Evolutionary conservation across 2,113 vertebrate genomes (phyloP), one percentile per base, ranked within the genome.

Genomic region (Aplodontia rufa): DNA sequence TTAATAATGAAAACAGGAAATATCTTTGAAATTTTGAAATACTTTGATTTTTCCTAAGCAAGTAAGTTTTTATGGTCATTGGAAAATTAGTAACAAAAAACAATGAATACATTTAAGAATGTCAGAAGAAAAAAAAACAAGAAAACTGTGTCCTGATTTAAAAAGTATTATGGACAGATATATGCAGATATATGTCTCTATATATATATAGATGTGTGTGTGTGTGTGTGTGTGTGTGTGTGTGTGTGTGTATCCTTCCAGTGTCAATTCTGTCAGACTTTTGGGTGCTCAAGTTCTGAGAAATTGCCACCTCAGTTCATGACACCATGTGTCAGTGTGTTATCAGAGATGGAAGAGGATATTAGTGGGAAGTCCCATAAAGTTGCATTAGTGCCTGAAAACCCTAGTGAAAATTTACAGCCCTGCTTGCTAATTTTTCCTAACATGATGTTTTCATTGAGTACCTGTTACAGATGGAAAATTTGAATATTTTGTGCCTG

Each of bases 21-120:
- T 71, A 8, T 81, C 58, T 97, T 66, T 91, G 30, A 76, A 87
- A 69, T 24, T 97, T 66, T 91, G 30, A 76, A 87, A 69, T 24
- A 84, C 55, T 26, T 45, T 88, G 66, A 45, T 62, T 87, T 78
- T 14, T n/a, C 30, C 66, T 40, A 22, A 92, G 64, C 13, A 85
- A 86, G 62, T 42, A 90, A 79, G 40, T 37, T 64, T 22, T 49
- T 86, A 26, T 20, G 9, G 32, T 87, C 22, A 16, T 74, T 47
- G 69, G 69, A 81, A 40, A 85, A 66, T 13, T 49, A 55, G 14
- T 42, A 66, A 78, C 51, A 69, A 83, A 82, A 8, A 95, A 1
- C 49, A 82, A 64, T 20, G 42, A 72, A 47, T 47, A n/a, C 16
- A 37, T 26, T 9, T 49, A 17, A 68, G 72, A 68, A 12, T 53